Conservation (phyloP, 1,140 invertebrate species). For the Scaptomyza hsui region DNA sequence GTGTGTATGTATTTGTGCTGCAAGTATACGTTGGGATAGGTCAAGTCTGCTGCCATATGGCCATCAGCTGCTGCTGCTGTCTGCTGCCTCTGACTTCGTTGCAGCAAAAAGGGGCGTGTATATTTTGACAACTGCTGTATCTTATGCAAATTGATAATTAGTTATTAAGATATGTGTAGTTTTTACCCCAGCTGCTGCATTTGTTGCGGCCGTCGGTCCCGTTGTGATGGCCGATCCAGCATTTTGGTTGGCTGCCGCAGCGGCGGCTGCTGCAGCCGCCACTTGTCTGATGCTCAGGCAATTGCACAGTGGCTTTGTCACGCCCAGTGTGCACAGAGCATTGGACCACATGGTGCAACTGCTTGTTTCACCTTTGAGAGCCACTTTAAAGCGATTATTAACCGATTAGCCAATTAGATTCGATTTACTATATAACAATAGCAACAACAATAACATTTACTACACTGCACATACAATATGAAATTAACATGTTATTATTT, state of each 20-base stretch:
- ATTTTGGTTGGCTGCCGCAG: conserved; percentile 62
- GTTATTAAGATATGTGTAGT: neutral
- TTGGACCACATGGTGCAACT: conserved; percentile 82
- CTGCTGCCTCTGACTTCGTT: conserved; percentile 5
- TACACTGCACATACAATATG: conserved; percentile 16
- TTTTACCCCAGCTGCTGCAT: conserved; percentile 50
- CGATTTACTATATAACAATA: conserved; percentile 1
- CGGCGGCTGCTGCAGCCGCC: conserved; percentile 79
- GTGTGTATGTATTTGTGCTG: conserved; percentile 24
- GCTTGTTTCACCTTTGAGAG: conserved; percentile 73
- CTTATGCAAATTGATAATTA: conserved; percentile 22
- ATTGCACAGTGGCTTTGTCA: conserved; percentile 83
- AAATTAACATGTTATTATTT: conserved; percentile 17
- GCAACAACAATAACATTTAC: conserved; percentile 31
- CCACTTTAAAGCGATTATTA: conserved; percentile 66
- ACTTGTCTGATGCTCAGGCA: conserved; percentile 84
- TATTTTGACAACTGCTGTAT: neutral
- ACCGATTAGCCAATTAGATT: conserved; percentile 9
- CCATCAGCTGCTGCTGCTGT: conserved; percentile 45
- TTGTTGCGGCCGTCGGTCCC: conserved; percentile 60
- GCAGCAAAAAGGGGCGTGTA: conserved; percentile 45
- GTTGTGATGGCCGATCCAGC: conserved; percentile 69
- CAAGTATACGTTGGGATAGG: conserved; percentile 60
- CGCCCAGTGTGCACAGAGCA: conserved; percentile 83
- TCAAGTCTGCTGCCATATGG: conserved; percentile 72